These are phyloP conservation scores for Delia radicum DNA, from an alignment of 1,140 invertebrate species.

Conservation along the genomic window DNA sequence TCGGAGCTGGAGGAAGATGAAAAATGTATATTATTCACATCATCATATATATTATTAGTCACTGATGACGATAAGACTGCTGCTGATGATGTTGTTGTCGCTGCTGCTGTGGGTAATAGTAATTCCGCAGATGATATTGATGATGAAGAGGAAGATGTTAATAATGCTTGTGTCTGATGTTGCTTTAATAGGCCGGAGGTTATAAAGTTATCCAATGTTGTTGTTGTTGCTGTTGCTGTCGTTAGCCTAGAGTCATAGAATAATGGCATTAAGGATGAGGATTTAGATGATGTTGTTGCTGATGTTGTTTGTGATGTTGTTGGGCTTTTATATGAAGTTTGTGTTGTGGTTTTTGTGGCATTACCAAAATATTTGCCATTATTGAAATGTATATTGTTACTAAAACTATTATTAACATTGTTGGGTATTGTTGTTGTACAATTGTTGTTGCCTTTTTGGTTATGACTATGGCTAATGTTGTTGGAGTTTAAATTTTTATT, in stretches of 20 bases:
- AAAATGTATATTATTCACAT: slow-evolving; percentile 35
- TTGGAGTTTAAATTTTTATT: not conserved
- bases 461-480: not conserved
- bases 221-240: not conserved
- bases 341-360: not conserved
- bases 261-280: slow-evolving; percentile 21
- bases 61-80: slow-evolving; percentile 13
- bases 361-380: not conserved
- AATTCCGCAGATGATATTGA: too few relatives aligned
- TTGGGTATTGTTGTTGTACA: not conserved
- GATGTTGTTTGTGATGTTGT: slow-evolving; percentile 32
- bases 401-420: too few relatives aligned
- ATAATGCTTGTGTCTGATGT: too few relatives aligned
- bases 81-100: slow-evolving; percentile 32
- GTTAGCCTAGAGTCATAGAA: too few relatives aligned
- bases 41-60: slow-evolving; percentile 40
- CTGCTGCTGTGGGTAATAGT: slow-evolving; percentile 34
- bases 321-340: not conserved
- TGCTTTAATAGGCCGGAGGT: too few relatives aligned
- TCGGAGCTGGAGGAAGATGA: slow-evolving; percentile 18
- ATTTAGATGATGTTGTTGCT: slow-evolving; percentile 34
- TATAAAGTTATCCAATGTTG: slow-evolving; percentile 13
- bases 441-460: not conserved
- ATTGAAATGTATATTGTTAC: not conserved
- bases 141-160: too few relatives aligned